Evolutionary conservation across 2,797 vertebrate genomes (phyloP).

Genomic region (Perodicticus potto): DNA sequence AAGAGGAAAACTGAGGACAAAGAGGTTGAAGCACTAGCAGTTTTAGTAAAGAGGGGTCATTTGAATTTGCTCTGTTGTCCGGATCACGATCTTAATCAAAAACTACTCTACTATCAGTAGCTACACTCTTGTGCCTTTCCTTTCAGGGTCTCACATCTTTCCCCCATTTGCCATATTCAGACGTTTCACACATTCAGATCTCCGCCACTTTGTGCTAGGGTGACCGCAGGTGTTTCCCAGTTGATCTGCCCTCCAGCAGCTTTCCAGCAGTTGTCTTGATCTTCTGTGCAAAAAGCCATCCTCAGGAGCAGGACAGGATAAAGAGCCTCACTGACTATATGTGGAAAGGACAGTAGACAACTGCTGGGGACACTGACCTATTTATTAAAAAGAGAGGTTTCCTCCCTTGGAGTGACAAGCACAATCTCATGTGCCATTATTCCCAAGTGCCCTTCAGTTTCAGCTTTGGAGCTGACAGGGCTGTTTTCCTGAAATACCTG

Average conservation of each 20-base stretch:
- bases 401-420: neutral
- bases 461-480: too few relatives aligned
- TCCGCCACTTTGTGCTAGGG: neutral
- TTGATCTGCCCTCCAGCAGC: neutral
- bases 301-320: neutral
- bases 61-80: neutral
- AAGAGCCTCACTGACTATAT: neutral
- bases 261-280: neutral
- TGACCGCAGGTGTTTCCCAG: neutral
- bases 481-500: neutral
- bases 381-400: neutral
- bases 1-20: neutral
- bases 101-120: neutral
- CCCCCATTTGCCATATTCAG: neutral
- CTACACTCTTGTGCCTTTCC: neutral
- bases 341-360: neutral
- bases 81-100: neutral
- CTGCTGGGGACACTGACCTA: neutral
- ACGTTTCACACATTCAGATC: neutral
- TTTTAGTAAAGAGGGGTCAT: neutral
- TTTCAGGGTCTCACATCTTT: neutral
- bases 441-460: neutral
- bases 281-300: neutral
- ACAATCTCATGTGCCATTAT: neutral
- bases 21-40: neutral